Conservation (phyloP, 2,113 vertebrate species). For the Dinomys branickii region DNA sequence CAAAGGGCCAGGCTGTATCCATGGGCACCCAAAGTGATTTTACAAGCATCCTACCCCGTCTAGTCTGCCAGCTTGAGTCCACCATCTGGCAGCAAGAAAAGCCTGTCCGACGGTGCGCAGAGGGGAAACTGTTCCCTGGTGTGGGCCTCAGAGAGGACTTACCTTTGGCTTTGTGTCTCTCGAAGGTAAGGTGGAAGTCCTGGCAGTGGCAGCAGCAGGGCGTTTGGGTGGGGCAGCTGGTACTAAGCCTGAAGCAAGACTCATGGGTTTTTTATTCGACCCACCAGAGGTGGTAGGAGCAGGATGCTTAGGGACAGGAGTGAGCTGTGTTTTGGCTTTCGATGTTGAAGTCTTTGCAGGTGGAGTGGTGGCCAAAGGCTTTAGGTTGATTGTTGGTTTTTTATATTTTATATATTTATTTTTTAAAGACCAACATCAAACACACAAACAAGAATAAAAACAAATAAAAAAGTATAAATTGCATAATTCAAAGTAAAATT, state of each 20-base stretch:
- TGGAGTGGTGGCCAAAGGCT: slow-evolving; percentile 86
- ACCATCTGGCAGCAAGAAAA: background rate
- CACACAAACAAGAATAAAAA: slow-evolving; percentile 77
- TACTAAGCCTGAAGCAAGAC: slow-evolving; percentile 84
- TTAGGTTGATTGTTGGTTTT: slow-evolving; percentile 77
- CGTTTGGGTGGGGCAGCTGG: slow-evolving; percentile 84
- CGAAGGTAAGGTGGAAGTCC: slow-evolving; percentile 82
- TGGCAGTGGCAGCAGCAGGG: slow-evolving; percentile 73
- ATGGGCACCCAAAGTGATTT: background rate
- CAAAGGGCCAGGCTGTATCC: background rate
- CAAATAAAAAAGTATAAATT: slow-evolving; percentile 84
- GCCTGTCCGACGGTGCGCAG: background rate
- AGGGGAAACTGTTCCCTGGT: background rate
- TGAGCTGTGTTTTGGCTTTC: slow-evolving; percentile 86
- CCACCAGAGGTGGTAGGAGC: slow-evolving; percentile 82
- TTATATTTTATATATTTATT: slow-evolving; percentile 36
- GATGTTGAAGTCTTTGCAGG: slow-evolving; percentile 85
- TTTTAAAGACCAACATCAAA: slow-evolving; percentile 82
- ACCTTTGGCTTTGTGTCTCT: slow-evolving; percentile 93
- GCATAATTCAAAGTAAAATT: slow-evolving; percentile 82
- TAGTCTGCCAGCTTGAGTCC: background rate
- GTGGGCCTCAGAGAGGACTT: slow-evolving; percentile 61
- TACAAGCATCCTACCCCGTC: background rate
- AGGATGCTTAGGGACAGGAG: slow-evolving; percentile 87
- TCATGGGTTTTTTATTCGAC: slow-evolving; percentile 90